phyloP scores from a whole-genome alignment of 2,888 invertebrate genomes.

The Petrolisthes manimaculis region DNA sequence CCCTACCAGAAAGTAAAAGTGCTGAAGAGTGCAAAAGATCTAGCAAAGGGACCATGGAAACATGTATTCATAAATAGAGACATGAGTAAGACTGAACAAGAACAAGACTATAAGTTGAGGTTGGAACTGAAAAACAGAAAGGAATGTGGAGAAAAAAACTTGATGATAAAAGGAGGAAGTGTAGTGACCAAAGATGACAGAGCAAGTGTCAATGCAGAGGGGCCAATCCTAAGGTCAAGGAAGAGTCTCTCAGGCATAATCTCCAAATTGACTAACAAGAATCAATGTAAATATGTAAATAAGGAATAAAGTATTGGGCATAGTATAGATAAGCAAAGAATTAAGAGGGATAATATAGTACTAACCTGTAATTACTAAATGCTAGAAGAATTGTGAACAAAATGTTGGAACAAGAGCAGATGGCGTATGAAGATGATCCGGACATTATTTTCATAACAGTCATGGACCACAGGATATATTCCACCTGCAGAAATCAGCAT shows the following conservation, averaged over 20 bases:
- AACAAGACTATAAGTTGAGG: neutral
- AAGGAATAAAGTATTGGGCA: neutral
- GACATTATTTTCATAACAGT: neutral
- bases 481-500: neutral
- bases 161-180: neutral
- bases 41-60: neutral
- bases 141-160: neutral
- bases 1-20: neutral
- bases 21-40: neutral
- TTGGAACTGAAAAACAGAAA: neutral
- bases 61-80: neutral
- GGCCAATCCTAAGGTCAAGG: neutral
- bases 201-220: neutral
- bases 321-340: neutral
- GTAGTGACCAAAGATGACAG: neutral
- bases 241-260: neutral
- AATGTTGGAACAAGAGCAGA: neutral
- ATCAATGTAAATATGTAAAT: neutral
- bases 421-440: neutral
- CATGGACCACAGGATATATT: neutral
- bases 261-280: neutral
- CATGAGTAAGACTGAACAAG: neutral
- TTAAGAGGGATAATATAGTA: neutral
- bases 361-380: neutral
- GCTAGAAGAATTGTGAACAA: neutral